Evolutionary conservation across 2,113 vertebrate genomes (phyloP).

Genomic region (Galeopterus variegatus): DNA sequence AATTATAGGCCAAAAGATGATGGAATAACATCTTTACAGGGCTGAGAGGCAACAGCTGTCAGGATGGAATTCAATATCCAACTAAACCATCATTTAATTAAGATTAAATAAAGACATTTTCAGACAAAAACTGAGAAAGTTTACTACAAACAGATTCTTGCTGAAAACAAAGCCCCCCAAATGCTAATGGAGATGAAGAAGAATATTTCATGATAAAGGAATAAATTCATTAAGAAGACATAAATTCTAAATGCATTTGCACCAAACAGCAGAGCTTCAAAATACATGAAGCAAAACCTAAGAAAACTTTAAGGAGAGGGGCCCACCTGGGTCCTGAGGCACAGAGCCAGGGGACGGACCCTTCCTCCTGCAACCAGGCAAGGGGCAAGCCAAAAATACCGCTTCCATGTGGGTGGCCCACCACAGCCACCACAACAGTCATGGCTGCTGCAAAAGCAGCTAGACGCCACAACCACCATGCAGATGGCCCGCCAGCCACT

Average conservation of each 20-base stretch:
- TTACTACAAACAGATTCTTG: conserved; percentile 34
- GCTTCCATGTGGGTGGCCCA: no score
- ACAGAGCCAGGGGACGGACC: no score
- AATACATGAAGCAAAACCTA: background rate
- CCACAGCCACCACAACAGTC: no score
- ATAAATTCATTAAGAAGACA: conserved; percentile 14
- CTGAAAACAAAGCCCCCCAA: conserved; percentile 30
- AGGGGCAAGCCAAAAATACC: no score
- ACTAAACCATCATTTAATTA: conserved; percentile 54
- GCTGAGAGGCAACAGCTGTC: background rate
- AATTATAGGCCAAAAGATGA: conserved; percentile 55
- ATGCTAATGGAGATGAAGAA: background rate
- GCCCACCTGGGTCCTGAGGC: no score
- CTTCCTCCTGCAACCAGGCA: no score
- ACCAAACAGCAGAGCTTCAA: conserved; percentile 38
- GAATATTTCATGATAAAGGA: background rate
- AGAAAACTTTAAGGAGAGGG: conserved; percentile 1
- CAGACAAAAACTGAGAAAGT: conserved; percentile 49
- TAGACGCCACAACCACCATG: no score
- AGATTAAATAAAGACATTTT: conserved; percentile 61
- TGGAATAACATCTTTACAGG: conserved; percentile 33
- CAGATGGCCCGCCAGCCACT: no score
- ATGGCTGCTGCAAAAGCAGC: no score
- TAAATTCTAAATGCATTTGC: conserved; percentile 34
- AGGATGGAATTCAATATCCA: conserved; percentile 64